Evolutionary conservation across 2,888 invertebrate species (phyloP).

Genomic region (Petrolisthes cinctipes): DNA sequence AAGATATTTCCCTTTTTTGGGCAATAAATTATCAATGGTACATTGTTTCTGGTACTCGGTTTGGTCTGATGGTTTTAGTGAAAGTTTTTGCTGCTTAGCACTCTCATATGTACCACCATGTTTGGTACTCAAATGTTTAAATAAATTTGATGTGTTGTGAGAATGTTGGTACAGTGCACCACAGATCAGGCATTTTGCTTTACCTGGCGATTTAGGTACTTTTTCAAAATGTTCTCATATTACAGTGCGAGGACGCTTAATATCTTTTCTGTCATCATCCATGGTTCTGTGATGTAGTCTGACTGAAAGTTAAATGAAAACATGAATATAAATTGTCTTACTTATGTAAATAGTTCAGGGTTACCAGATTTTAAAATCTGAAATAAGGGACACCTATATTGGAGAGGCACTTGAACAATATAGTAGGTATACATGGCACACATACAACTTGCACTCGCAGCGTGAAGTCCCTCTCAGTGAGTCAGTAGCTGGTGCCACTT

Average conservation of each 20-base stretch:
- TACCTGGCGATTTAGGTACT: neutral
- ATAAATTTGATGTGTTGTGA: constrained; percentile 6
- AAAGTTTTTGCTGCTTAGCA: constrained; percentile 23
- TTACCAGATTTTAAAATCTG: too few relatives aligned
- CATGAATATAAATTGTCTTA: too few relatives aligned
- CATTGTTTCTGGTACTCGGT: neutral
- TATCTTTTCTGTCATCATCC: neutral
- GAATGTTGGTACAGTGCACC: constrained; percentile 14
- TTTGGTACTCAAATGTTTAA: constrained; percentile 19
- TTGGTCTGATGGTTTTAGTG: neutral
- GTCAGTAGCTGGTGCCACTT: too few relatives aligned
- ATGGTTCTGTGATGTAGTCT: neutral
- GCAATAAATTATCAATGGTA: constrained; percentile 17
- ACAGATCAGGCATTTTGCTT: constrained; percentile 17
- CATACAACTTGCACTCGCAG: too few relatives aligned
- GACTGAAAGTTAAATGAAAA: too few relatives aligned
- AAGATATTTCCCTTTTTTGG: constrained; percentile 15
- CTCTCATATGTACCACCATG: constrained; percentile 19
- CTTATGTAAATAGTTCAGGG: too few relatives aligned
- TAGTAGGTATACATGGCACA: too few relatives aligned
- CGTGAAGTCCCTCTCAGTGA: too few relatives aligned
- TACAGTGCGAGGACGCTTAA: constrained; percentile 16
- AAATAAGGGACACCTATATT: too few relatives aligned
- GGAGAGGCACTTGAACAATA: too few relatives aligned
- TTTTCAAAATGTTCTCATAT: constrained; percentile 22